These are phyloP conservation scores for Diorhabda elongata DNA, from an alignment of 1,140 invertebrate genomes.

Conservation along the genomic window DNA sequence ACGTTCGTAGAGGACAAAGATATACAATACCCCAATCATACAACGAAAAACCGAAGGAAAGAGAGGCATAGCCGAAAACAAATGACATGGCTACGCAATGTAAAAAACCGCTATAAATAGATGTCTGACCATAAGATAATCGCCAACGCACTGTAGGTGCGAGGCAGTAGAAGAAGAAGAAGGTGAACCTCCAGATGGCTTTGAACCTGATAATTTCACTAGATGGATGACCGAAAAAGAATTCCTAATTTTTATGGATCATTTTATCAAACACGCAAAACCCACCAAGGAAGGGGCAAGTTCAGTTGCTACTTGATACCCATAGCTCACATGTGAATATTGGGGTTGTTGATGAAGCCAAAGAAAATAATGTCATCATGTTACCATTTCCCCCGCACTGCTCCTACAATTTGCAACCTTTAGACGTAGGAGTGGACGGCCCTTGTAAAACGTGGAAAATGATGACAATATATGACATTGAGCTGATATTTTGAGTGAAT, in stretches of 20 bases:
- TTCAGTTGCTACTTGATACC: conserved; percentile 38
- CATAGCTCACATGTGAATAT: conserved; percentile 32
- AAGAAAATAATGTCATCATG: conserved; percentile 42
- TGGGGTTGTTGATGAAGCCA: conserved; percentile 30
- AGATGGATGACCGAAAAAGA: conserved; percentile 39
- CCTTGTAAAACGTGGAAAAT: conserved; percentile 31
- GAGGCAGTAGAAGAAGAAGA: too few relatives aligned
- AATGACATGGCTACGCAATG: too few relatives aligned
- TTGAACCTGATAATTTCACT: conserved; percentile 34
- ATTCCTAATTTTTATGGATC: conserved; percentile 36
- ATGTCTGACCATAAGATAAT: too few relatives aligned
- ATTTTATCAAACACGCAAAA: conserved; percentile 30
- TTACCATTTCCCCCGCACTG: conserved; percentile 46
- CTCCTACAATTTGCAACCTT: conserved; percentile 47
- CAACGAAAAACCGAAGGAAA: too few relatives aligned
- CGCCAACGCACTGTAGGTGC: too few relatives aligned
- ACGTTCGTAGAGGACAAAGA: too few relatives aligned
- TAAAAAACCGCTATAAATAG: too few relatives aligned
- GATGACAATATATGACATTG: conserved; percentile 1
- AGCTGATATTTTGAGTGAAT: background rate
- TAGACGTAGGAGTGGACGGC: conserved; percentile 44
- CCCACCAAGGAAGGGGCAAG: conserved; percentile 34
- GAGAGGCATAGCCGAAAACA: too few relatives aligned
- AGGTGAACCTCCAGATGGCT: conserved; percentile 25
- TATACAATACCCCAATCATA: too few relatives aligned